Conservation (phyloP, 2,888 invertebrate genomes). For the Ferrisia virgata region DNA sequence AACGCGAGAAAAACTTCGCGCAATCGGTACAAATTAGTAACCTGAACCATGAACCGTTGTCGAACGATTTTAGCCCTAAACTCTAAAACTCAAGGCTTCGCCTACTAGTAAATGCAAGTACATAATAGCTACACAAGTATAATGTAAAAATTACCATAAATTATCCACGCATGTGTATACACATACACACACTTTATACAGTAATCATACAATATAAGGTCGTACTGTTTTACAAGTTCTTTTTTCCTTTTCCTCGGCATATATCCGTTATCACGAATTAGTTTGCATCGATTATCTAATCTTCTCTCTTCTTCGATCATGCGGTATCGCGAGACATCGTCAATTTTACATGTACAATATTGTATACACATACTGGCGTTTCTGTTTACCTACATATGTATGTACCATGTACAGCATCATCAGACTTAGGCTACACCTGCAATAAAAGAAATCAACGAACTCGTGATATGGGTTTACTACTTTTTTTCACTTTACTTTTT, state of each 20-base stretch:
- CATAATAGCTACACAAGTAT: neutral
- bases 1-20: neutral
- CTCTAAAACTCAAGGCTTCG: neutral
- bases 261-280: neutral
- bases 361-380: no score
- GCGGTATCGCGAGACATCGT: no score
- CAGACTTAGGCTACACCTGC: no score
- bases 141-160: neutral
- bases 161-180: neutral
- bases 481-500: no score
- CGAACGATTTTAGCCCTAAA: neutral
- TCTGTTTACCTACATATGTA: no score
- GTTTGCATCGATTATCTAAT: neutral
- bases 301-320: no score
- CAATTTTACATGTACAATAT: no score
- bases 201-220: neutral
- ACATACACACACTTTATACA: neutral
- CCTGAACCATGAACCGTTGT: neutral
- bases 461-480: no score
- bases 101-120: neutral
- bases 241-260: neutral
- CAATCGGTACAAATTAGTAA: neutral
- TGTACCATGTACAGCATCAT: no score
- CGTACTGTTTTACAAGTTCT: neutral
- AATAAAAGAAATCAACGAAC: no score